These are phyloP conservation scores for Tetrax tetrax DNA, from an alignment of 2,113 vertebrate genomes.

Conservation along the genomic window DNA sequence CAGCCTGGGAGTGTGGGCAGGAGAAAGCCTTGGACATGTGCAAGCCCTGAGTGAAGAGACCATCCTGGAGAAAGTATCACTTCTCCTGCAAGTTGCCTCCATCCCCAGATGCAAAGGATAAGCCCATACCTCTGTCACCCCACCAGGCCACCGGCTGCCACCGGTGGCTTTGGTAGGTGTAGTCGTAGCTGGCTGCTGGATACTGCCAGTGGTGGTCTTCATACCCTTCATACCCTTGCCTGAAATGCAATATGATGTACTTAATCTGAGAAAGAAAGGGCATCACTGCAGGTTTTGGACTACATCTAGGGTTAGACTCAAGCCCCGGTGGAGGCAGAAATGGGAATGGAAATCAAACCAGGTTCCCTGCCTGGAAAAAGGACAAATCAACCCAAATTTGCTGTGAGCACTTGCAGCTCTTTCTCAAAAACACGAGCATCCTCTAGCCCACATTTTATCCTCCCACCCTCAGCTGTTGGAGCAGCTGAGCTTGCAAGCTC, in stretches of 20 bases:
- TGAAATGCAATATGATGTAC: not conserved
- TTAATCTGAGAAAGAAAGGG: not conserved
- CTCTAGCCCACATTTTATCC: not conserved
- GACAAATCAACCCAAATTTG: not conserved
- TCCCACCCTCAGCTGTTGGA: not conserved
- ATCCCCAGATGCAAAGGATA: not conserved
- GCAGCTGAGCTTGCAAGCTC: slow-evolving; percentile 47
- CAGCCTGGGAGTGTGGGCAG: rapidly evolving
- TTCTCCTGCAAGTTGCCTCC: not conserved
- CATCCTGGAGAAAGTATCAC: not conserved
- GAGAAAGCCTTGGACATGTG: not conserved
- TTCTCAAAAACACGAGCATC: not conserved
- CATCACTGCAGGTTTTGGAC: not conserved
- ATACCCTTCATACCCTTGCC: slow-evolving; percentile 49
- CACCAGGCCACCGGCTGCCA: not conserved
- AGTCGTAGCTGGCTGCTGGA: not conserved
- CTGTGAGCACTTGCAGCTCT: not conserved
- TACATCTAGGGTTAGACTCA: not conserved
- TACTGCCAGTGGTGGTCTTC: slow-evolving; percentile 31
- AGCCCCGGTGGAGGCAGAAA: not conserved
- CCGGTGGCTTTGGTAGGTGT: slow-evolving; percentile 13
- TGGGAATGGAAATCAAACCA: not conserved
- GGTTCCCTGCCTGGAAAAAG: too few species aligned
- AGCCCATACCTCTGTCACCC: slow-evolving; percentile 64
- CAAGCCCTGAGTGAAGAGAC: not conserved